phyloP scores from a whole-genome alignment of 2,797 vertebrate genomes.

The Triplophysa bombifrons region DNA sequence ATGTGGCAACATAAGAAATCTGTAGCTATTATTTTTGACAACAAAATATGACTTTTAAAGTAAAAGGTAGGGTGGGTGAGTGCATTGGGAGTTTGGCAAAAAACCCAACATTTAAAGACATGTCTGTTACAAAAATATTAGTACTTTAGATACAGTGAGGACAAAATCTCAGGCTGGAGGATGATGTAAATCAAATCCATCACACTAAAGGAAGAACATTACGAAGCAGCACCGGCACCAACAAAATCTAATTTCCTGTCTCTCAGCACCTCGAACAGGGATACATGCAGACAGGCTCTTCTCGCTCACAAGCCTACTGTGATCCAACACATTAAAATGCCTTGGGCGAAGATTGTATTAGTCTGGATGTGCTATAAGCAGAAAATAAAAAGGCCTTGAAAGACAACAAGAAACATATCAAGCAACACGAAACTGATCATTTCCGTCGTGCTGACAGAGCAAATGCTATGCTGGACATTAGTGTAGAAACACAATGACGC shows the following conservation, averaged over 20 bases:
- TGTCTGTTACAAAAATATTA: background rate
- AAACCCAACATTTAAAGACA: background rate
- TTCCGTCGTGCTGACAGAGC: background rate
- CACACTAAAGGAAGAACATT: constrained; percentile 8
- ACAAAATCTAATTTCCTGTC: constrained; percentile 49
- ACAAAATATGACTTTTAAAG: background rate
- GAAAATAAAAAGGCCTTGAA: background rate
- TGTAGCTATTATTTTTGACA: background rate
- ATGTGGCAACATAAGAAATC: background rate
- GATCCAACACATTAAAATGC: background rate
- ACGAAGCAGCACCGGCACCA: background rate
- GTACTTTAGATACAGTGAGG: background rate
- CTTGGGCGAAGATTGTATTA: background rate
- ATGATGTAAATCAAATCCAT: constrained; percentile 32
- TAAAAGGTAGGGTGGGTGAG: background rate
- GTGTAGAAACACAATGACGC: constrained; percentile 1
- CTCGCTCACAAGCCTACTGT: background rate
- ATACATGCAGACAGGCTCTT: constrained; percentile 27
- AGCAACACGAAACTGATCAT: constrained; percentile 24
- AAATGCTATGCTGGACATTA: background rate
- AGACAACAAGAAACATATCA: background rate
- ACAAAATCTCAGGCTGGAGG: constrained; percentile 3
- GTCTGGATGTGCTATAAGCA: constrained; percentile 6
- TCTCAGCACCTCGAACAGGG: constrained; percentile 10
- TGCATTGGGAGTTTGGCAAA: no score